Conservation (phyloP, 1,140 invertebrate species). For the Amphibalanus amphitrite region DNA sequence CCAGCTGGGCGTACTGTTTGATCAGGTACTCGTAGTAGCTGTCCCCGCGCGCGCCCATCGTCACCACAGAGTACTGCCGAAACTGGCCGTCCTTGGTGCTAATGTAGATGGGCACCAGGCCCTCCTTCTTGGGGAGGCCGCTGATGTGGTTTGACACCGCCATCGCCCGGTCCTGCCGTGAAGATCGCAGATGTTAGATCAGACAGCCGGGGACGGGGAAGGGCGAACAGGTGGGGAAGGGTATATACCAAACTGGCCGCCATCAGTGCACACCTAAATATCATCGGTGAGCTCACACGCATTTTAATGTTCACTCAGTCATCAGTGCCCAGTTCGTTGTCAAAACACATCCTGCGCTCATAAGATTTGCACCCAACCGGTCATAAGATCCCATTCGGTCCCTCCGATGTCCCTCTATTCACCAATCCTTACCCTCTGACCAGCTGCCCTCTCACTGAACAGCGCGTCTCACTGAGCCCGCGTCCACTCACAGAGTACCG, state of each 20-base stretch:
- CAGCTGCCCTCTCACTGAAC: too few relatives aligned
- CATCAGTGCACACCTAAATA: too few relatives aligned
- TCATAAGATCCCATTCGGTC: too few relatives aligned
- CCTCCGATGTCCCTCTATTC: too few relatives aligned
- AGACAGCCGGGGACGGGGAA: not conserved
- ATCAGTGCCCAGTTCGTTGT: too few relatives aligned
- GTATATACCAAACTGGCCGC: too few relatives aligned
- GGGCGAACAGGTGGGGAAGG: not conserved
- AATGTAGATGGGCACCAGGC: constrained; percentile 93
- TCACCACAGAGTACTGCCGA: constrained; percentile 64
- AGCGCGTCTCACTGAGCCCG: too few relatives aligned
- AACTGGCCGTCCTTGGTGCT: constrained; percentile 84
- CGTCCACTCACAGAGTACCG: constrained; percentile 59
- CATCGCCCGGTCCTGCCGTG: constrained; percentile 46
- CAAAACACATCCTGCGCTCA: too few relatives aligned
- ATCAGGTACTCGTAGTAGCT: constrained; percentile 87
- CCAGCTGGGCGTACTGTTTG: constrained; percentile 86
- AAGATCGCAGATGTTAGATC: not conserved
- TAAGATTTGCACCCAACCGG: too few relatives aligned
- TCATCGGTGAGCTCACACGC: too few relatives aligned
- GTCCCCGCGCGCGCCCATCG: constrained; percentile 75
- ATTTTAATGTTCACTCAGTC: too few relatives aligned
- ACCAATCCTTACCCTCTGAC: too few relatives aligned
- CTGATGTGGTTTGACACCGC: constrained; percentile 83
- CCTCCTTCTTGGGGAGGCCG: constrained; percentile 65